Percentiles rank a stretch among this genome's conserved stretches.
Evolutionary conservation across 1,140 invertebrate species (phyloP).

Genomic region (Monochamus saltuarius): DNA sequence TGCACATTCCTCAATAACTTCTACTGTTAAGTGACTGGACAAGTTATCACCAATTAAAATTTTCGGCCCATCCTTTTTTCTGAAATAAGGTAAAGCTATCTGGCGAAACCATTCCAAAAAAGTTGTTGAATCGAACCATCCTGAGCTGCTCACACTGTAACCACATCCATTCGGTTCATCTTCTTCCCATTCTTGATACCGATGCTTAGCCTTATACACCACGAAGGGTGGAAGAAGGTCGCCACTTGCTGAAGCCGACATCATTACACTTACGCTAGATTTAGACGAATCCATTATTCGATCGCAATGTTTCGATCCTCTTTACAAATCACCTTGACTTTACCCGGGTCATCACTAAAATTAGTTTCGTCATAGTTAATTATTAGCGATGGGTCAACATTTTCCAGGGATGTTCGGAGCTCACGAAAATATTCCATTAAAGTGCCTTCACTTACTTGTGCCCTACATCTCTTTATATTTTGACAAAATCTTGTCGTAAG

Average conservation of each 20-base stretch:
- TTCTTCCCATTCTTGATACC: slow-evolving; percentile 15
- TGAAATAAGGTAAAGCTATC: slow-evolving; percentile 3
- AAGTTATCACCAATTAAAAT: slow-evolving; percentile 6
- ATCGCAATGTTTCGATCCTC: slow-evolving; percentile 10
- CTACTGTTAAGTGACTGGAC: not conserved
- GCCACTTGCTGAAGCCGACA: slow-evolving; percentile 4
- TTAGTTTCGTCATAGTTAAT: slow-evolving; percentile 16
- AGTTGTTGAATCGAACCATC: slow-evolving; percentile 1
- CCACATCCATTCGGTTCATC: not conserved
- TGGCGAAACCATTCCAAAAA: not conserved
- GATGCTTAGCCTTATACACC: not conserved
- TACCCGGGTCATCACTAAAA: too few relatives aligned
- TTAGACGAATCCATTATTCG: slow-evolving; percentile 7
- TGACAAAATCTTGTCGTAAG: not conserved
- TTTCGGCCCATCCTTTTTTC: not conserved
- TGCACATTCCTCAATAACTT: not conserved
- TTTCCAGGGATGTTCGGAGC: not conserved
- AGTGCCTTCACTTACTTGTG: not conserved
- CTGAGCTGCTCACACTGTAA: not conserved
- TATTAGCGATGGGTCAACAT: not conserved
- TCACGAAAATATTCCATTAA: slow-evolving; percentile 3
- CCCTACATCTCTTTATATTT: slow-evolving; percentile 11
- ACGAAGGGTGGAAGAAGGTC: too few relatives aligned
- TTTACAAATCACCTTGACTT: slow-evolving; percentile 10
- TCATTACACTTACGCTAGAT: slow-evolving; percentile 9